Percentiles rank a stretch among this genome's conserved stretches.
Conservation (phyloP, 2,113 vertebrate genomes). For the Crotalus horridus region DNA sequence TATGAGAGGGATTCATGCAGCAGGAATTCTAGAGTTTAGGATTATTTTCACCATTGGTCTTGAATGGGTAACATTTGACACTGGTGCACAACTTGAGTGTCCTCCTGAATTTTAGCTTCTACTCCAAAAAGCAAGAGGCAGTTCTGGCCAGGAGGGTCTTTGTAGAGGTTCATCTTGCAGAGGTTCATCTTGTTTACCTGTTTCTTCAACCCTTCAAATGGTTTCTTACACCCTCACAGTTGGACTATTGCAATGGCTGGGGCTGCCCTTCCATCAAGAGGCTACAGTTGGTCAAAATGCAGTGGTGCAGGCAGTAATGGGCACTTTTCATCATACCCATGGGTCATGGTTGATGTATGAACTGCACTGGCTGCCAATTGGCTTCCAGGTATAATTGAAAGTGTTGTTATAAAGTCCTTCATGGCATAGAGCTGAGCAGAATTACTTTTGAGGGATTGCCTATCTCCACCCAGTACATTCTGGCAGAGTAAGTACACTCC, state of each 20-base stretch:
- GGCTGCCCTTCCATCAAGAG: background rate
- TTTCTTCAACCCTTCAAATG: background rate
- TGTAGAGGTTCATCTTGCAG: background rate
- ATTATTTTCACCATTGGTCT: background rate
- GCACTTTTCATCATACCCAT: background rate
- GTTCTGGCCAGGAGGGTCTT: background rate
- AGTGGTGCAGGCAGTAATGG: background rate
- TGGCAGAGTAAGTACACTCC: background rate
- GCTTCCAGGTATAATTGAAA: background rate
- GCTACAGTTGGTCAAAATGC: background rate
- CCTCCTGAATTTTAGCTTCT: background rate
- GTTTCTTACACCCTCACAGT: background rate
- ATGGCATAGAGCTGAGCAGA: background rate
- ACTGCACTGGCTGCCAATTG: background rate
- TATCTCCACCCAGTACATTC: background rate
- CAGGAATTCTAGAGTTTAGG: background rate
- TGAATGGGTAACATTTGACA: background rate
- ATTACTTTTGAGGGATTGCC: background rate
- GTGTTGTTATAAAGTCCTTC: background rate
- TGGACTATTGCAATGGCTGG: background rate
- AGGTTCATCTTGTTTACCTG: background rate
- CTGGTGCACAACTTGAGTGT: background rate
- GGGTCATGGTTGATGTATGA: background rate
- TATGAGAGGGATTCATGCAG: too few relatives aligned
- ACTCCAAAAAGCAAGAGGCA: background rate